Conservation (phyloP, 2,797 vertebrate species). For the Bufotes viridis region DNA sequence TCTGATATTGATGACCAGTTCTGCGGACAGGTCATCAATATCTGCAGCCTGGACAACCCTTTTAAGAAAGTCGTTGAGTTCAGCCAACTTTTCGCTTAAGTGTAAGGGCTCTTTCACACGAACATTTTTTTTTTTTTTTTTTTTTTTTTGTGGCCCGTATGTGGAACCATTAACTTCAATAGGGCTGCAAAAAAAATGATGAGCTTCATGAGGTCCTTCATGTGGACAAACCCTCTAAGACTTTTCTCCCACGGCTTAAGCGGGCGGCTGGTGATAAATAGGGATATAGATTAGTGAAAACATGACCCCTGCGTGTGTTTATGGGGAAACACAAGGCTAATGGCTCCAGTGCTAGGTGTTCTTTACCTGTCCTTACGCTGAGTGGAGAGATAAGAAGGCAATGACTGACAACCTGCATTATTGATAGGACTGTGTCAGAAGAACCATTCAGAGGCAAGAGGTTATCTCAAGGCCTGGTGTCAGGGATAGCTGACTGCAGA, state of each 20-base stretch:
- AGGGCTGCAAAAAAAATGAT: too few species aligned
- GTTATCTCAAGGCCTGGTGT: slow-evolving; percentile 45
- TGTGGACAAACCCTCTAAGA: background rate
- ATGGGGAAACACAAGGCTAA: slow-evolving; percentile 32
- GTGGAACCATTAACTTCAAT: too few species aligned
- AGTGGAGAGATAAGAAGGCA: slow-evolving; percentile 29
- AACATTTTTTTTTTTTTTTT: too few species aligned
- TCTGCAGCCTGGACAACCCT: too few species aligned
- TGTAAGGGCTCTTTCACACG: too few species aligned
- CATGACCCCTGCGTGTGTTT: slow-evolving; percentile 47
- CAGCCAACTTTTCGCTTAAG: too few species aligned
- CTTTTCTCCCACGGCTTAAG: background rate
- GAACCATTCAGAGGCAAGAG: slow-evolving; percentile 34
- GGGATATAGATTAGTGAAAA: slow-evolving; percentile 33
- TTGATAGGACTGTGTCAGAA: slow-evolving; percentile 32
- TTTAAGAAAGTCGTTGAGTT: too few species aligned
- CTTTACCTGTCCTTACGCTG: slow-evolving; percentile 28
- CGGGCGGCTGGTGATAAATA: background rate
- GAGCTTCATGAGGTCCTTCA: too few species aligned
- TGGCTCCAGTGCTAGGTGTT: slow-evolving; percentile 18
- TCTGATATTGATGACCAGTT: too few species aligned
- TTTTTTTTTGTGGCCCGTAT: too few species aligned
- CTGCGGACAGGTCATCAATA: too few species aligned
- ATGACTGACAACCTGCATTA: slow-evolving; percentile 47
- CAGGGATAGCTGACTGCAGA: slow-evolving; percentile 12